phyloP scores from a whole-genome alignment of 1,140 invertebrate genomes.

The Pachyrhynchus sulphureomaculatus region DNA sequence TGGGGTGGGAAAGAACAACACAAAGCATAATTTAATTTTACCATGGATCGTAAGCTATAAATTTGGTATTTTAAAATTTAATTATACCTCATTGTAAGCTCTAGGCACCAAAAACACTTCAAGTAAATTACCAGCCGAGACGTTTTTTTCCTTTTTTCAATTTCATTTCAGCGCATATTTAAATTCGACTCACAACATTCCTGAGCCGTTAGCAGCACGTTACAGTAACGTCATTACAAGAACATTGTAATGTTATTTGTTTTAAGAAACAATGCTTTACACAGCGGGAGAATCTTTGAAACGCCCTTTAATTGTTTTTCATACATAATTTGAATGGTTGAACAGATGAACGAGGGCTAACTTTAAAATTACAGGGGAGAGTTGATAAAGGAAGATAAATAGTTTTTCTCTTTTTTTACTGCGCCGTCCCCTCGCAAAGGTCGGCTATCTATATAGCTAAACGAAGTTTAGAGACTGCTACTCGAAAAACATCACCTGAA shows the following conservation, averaged over 20 bases:
- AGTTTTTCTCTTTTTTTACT: background rate
- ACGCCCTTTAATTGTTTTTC: constrained; percentile 28
- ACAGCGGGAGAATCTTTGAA: constrained; percentile 10
- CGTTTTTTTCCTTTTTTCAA: constrained; percentile 1
- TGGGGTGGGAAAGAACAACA: too few relatives aligned
- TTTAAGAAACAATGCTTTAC: constrained; percentile 27
- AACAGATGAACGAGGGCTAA: background rate
- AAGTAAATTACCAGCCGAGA: background rate
- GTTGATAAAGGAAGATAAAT: background rate
- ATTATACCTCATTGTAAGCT: background rate
- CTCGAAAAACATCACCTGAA: too few relatives aligned
- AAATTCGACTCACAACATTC: constrained; percentile 12
- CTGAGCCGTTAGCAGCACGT: constrained; percentile 10
- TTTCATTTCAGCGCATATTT: constrained; percentile 2
- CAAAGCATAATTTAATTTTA: too few relatives aligned
- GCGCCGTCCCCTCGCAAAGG: too few relatives aligned
- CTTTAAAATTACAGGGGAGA: background rate
- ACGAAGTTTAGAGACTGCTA: too few relatives aligned
- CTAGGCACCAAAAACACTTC: background rate
- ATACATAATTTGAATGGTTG: constrained; percentile 26
- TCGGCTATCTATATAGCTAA: too few relatives aligned
- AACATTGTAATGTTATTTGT: constrained; percentile 29
- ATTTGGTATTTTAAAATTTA: too few relatives aligned
- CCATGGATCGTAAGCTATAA: too few relatives aligned
- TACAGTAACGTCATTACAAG: constrained; percentile 23